Base-by-base conservation (phyloP, 2,797 vertebrate species). In the Clangula hyemalis region DNA sequence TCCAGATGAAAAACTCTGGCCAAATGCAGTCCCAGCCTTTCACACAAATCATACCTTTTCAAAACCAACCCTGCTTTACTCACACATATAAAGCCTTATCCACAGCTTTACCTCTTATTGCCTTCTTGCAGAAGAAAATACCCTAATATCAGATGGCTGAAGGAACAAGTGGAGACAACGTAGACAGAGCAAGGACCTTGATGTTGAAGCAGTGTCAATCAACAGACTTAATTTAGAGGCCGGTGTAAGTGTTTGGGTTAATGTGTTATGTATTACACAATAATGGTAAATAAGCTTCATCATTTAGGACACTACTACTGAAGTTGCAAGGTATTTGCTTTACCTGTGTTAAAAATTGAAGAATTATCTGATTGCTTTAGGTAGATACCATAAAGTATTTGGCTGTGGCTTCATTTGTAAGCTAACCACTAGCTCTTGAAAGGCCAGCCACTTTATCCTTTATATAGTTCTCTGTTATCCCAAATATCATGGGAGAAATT, bases 401-500 rank as follows among this genome's bases (percentile, higher is more conserved):
- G 61, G 11, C 54, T 60, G 41, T 25, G n/a, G 20, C 24, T 93
- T 95, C 51, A 78, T 71, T 64, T 91, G 38, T 57, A 94, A 90
- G 25, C 61, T 85, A 38, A 81, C 12, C 20, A 34, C 49, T 91
- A 61, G 16, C 22, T 81, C 77, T 75, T 27, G 22, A 95, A 91
- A 88, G 61, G 54, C 21, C 58, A 77, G 54, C 3, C 10, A 43
- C 73, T 89, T 92, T 77, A 69, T 72, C n/a, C 14, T 19, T 58
- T 84, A n/a, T 85, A 30, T 38, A 57, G 24, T 53, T 80, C 70
- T 85, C 73, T 87, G 41, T 74, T 80, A 87, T 65, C 73, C 7
- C 28, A 89, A 91, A 60, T 82, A 64, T 34, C 20, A 24, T 22
- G 58, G 47, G 76, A 85, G 27, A 85, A 86, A 91, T 87, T 91